A percentile compares a stretch with the other conserved stretches of the same genome.
Conservation (phyloP, 2,113 vertebrate genomes). For the Hypomesus transpacificus region DNA sequence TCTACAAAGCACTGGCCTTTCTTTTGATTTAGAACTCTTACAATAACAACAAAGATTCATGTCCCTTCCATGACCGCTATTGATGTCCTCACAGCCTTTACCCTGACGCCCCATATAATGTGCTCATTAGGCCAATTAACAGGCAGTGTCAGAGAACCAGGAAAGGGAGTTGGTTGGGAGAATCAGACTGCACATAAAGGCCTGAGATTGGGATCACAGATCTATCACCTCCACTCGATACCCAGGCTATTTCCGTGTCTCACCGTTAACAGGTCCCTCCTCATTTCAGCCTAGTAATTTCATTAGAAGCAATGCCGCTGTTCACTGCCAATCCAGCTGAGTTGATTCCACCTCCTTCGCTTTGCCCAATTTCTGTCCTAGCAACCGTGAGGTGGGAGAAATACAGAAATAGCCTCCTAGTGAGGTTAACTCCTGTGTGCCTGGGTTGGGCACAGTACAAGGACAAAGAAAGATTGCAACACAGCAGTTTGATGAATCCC, state of each 20-base stretch:
- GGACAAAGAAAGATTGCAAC: not conserved
- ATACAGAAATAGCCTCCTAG: constrained; percentile 17
- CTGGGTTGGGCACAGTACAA: constrained; percentile 1
- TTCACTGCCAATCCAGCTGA: constrained; percentile 31
- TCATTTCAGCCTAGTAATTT: constrained; percentile 43
- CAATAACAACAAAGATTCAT: not conserved
- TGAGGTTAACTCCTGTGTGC: constrained; percentile 27
- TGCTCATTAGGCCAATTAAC: constrained; percentile 59
- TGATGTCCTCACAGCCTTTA: constrained; percentile 54
- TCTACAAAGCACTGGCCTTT: too few relatives aligned
- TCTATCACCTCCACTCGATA: constrained; percentile 38
- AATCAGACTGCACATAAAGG: not conserved
- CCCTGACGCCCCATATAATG: constrained; percentile 48
- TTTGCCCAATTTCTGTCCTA: constrained; percentile 20
- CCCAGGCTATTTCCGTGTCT: constrained; percentile 29
- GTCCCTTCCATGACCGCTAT: constrained; percentile 40
- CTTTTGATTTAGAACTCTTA: not conserved
- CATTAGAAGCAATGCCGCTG: constrained; percentile 39
- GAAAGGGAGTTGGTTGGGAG: not conserved
- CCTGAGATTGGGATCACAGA: constrained; percentile 34
- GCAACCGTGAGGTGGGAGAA: not conserved
- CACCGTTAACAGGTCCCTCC: constrained; percentile 5
- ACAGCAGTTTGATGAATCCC: not conserved
- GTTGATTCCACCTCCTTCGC: constrained; percentile 35
- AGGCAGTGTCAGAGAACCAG: constrained; percentile 17